Evolutionary conservation across 2,888 invertebrate species (phyloP).

Genomic region (Merodon equestris): DNA sequence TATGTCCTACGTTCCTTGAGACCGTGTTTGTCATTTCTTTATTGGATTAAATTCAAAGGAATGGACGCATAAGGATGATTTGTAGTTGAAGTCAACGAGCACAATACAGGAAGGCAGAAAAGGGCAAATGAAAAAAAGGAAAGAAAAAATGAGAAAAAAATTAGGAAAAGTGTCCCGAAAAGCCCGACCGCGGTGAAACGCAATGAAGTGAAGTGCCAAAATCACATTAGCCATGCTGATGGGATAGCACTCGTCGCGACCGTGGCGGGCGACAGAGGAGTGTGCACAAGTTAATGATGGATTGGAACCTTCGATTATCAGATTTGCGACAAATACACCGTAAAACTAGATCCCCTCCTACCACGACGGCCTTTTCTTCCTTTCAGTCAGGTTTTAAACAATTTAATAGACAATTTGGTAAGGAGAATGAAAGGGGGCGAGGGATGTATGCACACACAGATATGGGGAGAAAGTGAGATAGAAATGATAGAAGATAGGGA

Average conservation of each 20-base stretch:
- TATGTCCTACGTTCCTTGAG: no score
- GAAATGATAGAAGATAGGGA: no score
- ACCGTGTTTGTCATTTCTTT: conserved; percentile 40
- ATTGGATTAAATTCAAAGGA: conserved; percentile 56
- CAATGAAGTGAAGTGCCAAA: conserved; percentile 57
- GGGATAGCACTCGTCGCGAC: background rate
- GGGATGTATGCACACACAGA: no score
- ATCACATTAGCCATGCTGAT: conserved; percentile 43
- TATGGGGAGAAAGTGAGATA: background rate
- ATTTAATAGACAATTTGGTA: no score
- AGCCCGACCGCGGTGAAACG: conserved; percentile 28
- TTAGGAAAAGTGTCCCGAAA: conserved; percentile 16
- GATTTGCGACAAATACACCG: conserved; percentile 27
- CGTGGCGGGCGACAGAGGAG: no score
- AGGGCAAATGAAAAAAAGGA: no score
- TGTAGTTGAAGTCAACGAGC: no score
- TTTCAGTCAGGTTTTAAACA: background rate
- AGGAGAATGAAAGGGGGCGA: no score
- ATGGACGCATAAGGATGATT: conserved; percentile 46
- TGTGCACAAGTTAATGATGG: conserved; percentile 43
- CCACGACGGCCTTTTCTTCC: background rate
- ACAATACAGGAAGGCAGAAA: no score
- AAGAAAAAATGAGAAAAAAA: conserved; percentile 14
- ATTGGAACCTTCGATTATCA: conserved; percentile 48
- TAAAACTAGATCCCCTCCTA: conserved; percentile 23